phyloP scores from a whole-genome alignment of 2,888 invertebrate genomes.

The Cosmopolites sordidus region DNA sequence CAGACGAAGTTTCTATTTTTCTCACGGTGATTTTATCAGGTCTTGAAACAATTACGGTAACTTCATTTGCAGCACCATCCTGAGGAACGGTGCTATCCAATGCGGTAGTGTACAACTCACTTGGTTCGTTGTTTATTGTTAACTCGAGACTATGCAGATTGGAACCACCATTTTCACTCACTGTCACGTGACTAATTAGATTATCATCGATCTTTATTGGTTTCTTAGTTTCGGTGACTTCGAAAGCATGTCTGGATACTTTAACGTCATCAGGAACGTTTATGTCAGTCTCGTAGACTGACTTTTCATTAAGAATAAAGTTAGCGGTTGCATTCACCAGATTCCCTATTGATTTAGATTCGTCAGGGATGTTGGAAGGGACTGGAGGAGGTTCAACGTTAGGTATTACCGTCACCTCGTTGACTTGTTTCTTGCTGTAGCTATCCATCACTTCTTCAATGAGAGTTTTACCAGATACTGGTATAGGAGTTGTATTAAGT shows the following conservation, averaged over 20 bases:
- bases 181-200: conserved; percentile 35
- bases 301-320: conserved; percentile 42
- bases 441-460: conserved; percentile 33
- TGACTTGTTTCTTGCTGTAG: conserved; percentile 23
- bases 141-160: conserved; percentile 37
- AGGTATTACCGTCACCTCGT: conserved; percentile 8
- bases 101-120: conserved; percentile 49
- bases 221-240: conserved; percentile 57
- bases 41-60: conserved; percentile 37
- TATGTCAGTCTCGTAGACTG: conserved; percentile 49
- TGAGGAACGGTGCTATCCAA: conserved; percentile 46
- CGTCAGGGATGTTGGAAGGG: conserved; percentile 25
- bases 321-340: conserved; percentile 33
- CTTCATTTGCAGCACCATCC: conserved; percentile 29
- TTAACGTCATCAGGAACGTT: conserved; percentile 63
- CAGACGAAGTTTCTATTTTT: conserved; percentile 8
- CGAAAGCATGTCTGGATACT: conserved; percentile 59
- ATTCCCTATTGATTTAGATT: conserved; percentile 12
- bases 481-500: conserved; percentile 29
- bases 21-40: conserved; percentile 14
- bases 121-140: conserved; percentile 38
- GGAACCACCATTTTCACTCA: conserved; percentile 35
- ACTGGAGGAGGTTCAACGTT: neutral
- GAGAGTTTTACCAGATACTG: conserved; percentile 25
- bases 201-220: conserved; percentile 32